Conservation (phyloP, 2,797 vertebrate species). For the Peromyscus melanophrys region DNA sequence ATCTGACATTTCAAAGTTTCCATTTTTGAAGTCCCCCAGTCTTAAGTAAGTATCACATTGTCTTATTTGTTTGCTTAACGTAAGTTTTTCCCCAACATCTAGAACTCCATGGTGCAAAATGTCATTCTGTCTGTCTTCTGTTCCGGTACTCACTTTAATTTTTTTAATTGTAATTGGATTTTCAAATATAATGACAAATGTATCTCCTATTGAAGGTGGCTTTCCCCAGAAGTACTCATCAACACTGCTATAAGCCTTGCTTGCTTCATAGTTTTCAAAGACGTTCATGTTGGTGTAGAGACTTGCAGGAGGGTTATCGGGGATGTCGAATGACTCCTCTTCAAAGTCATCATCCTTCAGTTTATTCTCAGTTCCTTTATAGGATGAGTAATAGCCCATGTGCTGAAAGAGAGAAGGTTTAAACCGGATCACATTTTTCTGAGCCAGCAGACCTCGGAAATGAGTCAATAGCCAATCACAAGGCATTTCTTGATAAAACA, state of each 20-base stretch:
- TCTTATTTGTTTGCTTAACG: conserved; percentile 93
- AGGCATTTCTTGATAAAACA: conserved; percentile 99
- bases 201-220: conserved; percentile 95
- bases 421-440: conserved; percentile 98
- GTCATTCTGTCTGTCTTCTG: conserved; percentile 97
- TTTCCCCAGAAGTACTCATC: conserved; percentile 99
- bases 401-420: conserved; percentile 99
- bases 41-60: conserved; percentile 95
- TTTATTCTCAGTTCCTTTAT: conserved; percentile 98
- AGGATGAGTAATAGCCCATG: conserved; percentile 99
- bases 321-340: conserved; percentile 97
- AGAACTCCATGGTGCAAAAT: conserved; percentile 96
- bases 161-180: conserved; percentile 95
- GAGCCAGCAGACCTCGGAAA: conserved; percentile 96
- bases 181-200: conserved; percentile 95
- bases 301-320: conserved; percentile 97
- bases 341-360: conserved; percentile 99
- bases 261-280: conserved; percentile 97
- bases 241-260: conserved; percentile 96
- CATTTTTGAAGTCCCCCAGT: conserved; percentile 97
- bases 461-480: conserved; percentile 99
- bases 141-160: conserved; percentile 97
- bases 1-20: conserved; percentile 95
- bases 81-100: conserved; percentile 95
- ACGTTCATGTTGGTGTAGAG: conserved; percentile 97